Base-by-base conservation (phyloP, 2,113 vertebrate genomes). In the Seriola quinqueradiata region DNA sequence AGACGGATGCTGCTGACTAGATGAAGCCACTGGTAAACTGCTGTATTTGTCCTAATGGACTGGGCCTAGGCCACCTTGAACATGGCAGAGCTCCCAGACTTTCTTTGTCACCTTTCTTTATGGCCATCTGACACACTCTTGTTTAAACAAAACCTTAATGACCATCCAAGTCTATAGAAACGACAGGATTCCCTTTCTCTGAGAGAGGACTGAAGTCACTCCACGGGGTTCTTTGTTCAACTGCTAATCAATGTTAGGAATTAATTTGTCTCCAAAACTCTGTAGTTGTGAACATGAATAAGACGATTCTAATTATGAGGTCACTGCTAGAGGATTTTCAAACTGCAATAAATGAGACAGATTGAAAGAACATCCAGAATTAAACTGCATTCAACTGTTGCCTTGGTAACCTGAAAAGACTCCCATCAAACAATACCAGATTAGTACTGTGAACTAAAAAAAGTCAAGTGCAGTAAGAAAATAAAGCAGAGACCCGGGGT, bases 401-500 rank as follows among this genome's bases (percentile, higher is more conserved):
- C 90, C 88, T 75, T 92, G 88, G 91, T 72, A 86, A 93, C 90
- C 82, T 81, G 75, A 73, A 71, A 77, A 25, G 60, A 81, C 77
- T 87, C 68, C 75, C 52, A 67, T 86, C 83, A 87, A 83, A 87
- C 73, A 83, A 82, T 84, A 60, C 79, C 13, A 60, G 58, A 85
- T 61, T 69, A 80, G 71, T 23, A 64, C 57, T 34, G 21, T 36
- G 38, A 82, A 75, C 28, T 73, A 19, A 38, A 77, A 66, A 50
- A 65, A 78, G 66, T 40, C 19, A 44, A 46, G 5, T 17, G 21
- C 50, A 68, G 40, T 10, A 28, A 76, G 38, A 21, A 68, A 59
- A 23, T 21, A 63, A 57, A 59, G 48, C 36, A 55, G 63, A 60
- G 34, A 57, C 19, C 16, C 5, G 17, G 19, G 75, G 36, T 55